These are phyloP conservation scores for Sander lucioperca DNA, from an alignment of 2,113 vertebrate genomes.

Conservation along the genomic window DNA sequence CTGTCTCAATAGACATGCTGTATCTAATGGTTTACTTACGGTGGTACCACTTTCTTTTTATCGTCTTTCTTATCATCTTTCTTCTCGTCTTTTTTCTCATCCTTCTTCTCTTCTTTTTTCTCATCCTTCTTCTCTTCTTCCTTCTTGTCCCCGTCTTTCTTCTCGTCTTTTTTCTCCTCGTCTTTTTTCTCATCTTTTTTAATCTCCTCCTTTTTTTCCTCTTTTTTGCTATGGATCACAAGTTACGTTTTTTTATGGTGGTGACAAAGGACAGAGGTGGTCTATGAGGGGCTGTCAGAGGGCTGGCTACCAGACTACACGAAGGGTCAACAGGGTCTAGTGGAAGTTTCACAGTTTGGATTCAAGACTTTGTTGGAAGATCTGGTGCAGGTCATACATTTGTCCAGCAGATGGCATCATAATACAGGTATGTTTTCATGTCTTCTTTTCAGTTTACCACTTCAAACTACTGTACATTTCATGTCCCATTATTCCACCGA, in stretches of 20 bases:
- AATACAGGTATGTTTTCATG: neutral
- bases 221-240: slow-evolving; percentile 88
- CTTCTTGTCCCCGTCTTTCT: slow-evolving; percentile 83
- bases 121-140: slow-evolving; percentile 83
- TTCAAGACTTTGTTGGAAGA: slow-evolving; percentile 21
- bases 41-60: slow-evolving; percentile 84
- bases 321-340: neutral
- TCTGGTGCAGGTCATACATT: slow-evolving; percentile 48
- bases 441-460: neutral
- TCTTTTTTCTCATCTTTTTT: slow-evolving; percentile 86
- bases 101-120: slow-evolving; percentile 80
- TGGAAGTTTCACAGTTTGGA: neutral
- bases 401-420: slow-evolving; percentile 70
- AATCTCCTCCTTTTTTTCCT: slow-evolving; percentile 87
- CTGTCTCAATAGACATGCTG: neutral
- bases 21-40: slow-evolving; percentile 77
- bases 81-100: slow-evolving; percentile 85
- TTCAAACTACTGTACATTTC: neutral
- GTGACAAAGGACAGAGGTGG: neutral
- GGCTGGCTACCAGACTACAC: slow-evolving; percentile 18
- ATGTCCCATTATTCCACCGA: neutral
- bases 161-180: slow-evolving; percentile 81
- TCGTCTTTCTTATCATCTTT: slow-evolving; percentile 84
- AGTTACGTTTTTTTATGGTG: slow-evolving; percentile 34
- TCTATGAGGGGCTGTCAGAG: slow-evolving; percentile 10